These are phyloP conservation scores for Scartelaos histophorus DNA, from an alignment of 2,113 vertebrate species.

Conservation along the genomic window DNA sequence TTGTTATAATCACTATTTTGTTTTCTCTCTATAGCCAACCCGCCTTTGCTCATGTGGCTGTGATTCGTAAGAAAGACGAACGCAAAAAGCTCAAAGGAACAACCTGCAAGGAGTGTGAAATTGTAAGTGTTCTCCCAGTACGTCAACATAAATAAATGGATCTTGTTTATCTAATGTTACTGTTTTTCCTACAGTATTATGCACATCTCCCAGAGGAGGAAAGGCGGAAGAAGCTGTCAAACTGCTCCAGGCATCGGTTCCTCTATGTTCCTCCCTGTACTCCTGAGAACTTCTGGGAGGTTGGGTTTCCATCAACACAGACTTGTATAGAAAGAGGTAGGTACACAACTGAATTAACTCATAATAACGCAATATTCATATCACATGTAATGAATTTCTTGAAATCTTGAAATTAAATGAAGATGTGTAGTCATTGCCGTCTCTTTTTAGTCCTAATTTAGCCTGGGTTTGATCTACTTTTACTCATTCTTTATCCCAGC, in stretches of 20 bases:
- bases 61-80: slow-evolving; percentile 95
- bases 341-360: slow-evolving; percentile 54
- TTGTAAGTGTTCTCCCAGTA: slow-evolving; percentile 77
- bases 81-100: slow-evolving; percentile 89
- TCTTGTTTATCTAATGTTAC: fast-evolving
- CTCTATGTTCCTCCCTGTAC: slow-evolving; percentile 89
- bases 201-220: slow-evolving; percentile 89
- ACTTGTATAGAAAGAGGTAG: slow-evolving; percentile 96
- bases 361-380: no score
- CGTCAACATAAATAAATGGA: neutral
- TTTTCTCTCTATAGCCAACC: slow-evolving; percentile 56
- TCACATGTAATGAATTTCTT: no score
- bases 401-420: no score
- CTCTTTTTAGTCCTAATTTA: no score
- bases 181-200: slow-evolving; percentile 82
- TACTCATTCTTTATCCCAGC: no score
- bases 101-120: slow-evolving; percentile 96
- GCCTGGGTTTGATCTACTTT: no score
- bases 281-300: slow-evolving; percentile 98
- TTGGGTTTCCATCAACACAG: slow-evolving; percentile 96
- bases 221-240: slow-evolving; percentile 85
- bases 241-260: slow-evolving; percentile 92
- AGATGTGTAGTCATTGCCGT: no score
- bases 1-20: neutral
- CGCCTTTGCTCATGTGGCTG: slow-evolving; percentile 86